Percentiles rank a stretch among this genome's conserved stretches.
Evolutionary conservation across 2,113 vertebrate genomes (phyloP).

Genomic region (Gila orcuttii): DNA sequence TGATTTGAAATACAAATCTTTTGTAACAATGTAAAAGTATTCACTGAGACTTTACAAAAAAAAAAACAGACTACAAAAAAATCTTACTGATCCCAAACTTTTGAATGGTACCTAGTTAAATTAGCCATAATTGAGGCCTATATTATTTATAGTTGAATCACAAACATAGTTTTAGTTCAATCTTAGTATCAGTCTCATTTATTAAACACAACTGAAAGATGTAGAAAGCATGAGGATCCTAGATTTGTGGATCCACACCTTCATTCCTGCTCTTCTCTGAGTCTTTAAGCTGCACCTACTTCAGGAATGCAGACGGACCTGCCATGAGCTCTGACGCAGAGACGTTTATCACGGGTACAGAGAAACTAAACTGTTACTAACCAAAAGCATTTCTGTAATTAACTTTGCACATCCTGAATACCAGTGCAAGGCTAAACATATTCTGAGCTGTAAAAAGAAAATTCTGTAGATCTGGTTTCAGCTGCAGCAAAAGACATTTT

Average conservation of each 20-base stretch:
- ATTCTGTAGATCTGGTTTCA: background rate
- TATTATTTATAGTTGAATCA: background rate
- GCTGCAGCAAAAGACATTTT: background rate
- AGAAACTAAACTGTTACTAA: slow-evolving; percentile 3
- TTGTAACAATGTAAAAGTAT: too few species aligned
- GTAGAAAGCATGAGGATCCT: background rate
- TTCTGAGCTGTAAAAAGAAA: background rate
- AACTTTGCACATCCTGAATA: background rate
- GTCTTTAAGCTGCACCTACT: slow-evolving; percentile 13
- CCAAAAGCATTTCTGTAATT: background rate
- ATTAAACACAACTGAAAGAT: background rate
- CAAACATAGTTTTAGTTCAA: background rate
- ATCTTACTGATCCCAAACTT: background rate
- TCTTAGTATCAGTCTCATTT: background rate
- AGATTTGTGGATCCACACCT: background rate
- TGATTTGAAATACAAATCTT: too few species aligned
- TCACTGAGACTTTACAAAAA: too few species aligned
- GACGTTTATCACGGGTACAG: background rate
- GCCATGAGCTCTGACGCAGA: background rate
- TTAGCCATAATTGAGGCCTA: background rate
- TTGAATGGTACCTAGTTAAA: background rate
- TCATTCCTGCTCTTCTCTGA: background rate
- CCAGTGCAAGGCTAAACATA: background rate
- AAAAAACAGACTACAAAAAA: background rate
- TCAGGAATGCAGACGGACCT: slow-evolving; percentile 44